A percentile compares a stretch with the other conserved stretches of the same genome.
phyloP scores from a whole-genome alignment of 53 echinoderm and acorn worm genomes.

The Crossaster papposus region DNA sequence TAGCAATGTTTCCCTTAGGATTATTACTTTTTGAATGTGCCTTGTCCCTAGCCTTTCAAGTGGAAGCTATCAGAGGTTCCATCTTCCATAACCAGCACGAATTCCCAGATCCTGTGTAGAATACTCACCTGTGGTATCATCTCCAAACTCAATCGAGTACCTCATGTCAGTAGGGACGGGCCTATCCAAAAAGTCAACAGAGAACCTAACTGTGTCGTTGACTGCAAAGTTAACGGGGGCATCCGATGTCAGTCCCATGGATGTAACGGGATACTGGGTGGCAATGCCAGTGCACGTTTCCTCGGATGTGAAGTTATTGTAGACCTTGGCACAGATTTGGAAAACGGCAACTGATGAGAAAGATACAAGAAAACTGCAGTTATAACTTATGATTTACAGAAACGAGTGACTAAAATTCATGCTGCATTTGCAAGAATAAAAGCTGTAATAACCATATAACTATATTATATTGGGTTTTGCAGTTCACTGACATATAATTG shows the following conservation, averaged over 20 bases:
- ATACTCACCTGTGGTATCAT: slow-evolving; percentile 56
- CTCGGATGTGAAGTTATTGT: slow-evolving; percentile 42
- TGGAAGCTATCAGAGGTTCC: too few relatives aligned
- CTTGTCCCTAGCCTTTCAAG: too few relatives aligned
- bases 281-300: slow-evolving; percentile 8
- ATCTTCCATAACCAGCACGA: neutral
- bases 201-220: slow-evolving; percentile 8
- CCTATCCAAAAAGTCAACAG: slow-evolving; percentile 29
- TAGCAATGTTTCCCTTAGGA: too few relatives aligned
- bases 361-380: too few relatives aligned
- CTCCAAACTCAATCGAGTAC: slow-evolving; percentile 61
- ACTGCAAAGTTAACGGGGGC: slow-evolving; percentile 44
- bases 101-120: neutral
- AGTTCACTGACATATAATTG: too few relatives aligned
- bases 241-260: slow-evolving; percentile 30
- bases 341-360: slow-evolving; percentile 26
- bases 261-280: slow-evolving; percentile 57
- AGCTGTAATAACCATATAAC: too few relatives aligned
- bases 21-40: too few relatives aligned
- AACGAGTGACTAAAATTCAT: too few relatives aligned
- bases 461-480: neutral
- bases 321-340: slow-evolving; percentile 22
- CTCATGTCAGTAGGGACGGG: slow-evolving; percentile 39
- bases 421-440: too few relatives aligned
- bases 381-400: too few relatives aligned